These are phyloP conservation scores for Bradypodion pumilum DNA, from an alignment of 2,797 vertebrate genomes.

Conservation along the genomic window DNA sequence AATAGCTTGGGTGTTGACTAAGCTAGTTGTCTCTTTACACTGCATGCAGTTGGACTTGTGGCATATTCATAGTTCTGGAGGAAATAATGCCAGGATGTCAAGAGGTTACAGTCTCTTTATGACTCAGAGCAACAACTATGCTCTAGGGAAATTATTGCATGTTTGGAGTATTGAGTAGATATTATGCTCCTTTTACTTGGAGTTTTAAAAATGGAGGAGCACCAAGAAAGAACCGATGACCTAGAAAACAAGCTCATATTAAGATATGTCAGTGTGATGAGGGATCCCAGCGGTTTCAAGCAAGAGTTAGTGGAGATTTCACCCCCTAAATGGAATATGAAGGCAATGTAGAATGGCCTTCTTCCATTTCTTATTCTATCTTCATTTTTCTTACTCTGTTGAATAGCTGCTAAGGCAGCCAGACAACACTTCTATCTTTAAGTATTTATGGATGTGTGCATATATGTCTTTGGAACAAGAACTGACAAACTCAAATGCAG, in stretches of 20 bases:
- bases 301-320: constrained; percentile 34
- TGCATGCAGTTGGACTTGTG: neutral
- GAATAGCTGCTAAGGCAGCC: neutral
- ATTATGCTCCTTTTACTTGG: neutral
- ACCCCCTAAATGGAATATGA: constrained; percentile 45
- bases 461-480: constrained; percentile 34
- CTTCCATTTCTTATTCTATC: constrained; percentile 33
- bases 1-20: neutral
- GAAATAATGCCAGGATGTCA: constrained; percentile 2
- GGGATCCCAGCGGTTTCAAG: neutral
- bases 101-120: neutral
- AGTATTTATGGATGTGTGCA: constrained; percentile 13
- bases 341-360: constrained; percentile 28
- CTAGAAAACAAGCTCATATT: constrained; percentile 33
- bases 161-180: neutral
- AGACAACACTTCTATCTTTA: constrained; percentile 19
- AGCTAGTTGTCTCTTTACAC: neutral
- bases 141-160: neutral
- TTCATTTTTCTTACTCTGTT: constrained; percentile 15
- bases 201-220: constrained; percentile 19
- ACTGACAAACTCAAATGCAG: constrained; percentile 13
- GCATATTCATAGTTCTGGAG: neutral
- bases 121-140: neutral
- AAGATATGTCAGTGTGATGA: constrained; percentile 34
- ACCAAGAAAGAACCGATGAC: constrained; percentile 4